A percentile compares a stretch with the other conserved stretches of the same genome.
phyloP scores from a whole-genome alignment of 2,888 invertebrate species.

The Dyspetes luteomarginatus region DNA sequence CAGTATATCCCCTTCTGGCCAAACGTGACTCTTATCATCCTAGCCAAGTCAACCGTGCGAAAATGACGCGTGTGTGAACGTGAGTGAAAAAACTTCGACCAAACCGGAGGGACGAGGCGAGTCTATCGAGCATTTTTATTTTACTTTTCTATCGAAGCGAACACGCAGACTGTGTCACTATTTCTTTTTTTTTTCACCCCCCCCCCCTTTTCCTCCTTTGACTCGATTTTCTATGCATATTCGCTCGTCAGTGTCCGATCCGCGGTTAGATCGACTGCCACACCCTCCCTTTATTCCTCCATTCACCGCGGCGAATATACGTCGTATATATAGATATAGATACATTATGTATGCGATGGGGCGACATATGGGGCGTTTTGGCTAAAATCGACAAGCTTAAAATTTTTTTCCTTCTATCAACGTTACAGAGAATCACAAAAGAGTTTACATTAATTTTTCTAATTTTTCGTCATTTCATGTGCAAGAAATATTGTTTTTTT shows the following conservation, averaged over 20 bases:
- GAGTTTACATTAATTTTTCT: no score
- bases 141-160: slow-evolving; percentile 17
- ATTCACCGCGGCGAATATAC: slow-evolving; percentile 23
- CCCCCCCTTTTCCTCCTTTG: not conserved
- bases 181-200: not conserved
- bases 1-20: not conserved
- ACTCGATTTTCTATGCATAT: slow-evolving; percentile 41
- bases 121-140: slow-evolving; percentile 27
- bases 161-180: slow-evolving; percentile 3
- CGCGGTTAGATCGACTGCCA: slow-evolving; percentile 13
- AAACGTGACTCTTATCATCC: slow-evolving; percentile 52
- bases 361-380: no score
- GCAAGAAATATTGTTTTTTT: no score
- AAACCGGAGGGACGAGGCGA: slow-evolving; percentile 27
- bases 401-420: no score
- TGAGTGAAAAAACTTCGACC: not conserved
- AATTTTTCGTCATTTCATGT: no score
- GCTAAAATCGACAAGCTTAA: no score
- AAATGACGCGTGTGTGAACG: slow-evolving; percentile 52
- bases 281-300: slow-evolving; percentile 28
- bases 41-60: slow-evolving; percentile 52
- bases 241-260: slow-evolving; percentile 30
- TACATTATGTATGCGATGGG: not conserved
- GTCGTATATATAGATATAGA: not conserved
- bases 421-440: no score